A percentile compares a stretch with the other conserved stretches of the same genome.
Conservation (phyloP, 37 sponge, comb jelly and placozoan species). For the Geodia barretti region DNA sequence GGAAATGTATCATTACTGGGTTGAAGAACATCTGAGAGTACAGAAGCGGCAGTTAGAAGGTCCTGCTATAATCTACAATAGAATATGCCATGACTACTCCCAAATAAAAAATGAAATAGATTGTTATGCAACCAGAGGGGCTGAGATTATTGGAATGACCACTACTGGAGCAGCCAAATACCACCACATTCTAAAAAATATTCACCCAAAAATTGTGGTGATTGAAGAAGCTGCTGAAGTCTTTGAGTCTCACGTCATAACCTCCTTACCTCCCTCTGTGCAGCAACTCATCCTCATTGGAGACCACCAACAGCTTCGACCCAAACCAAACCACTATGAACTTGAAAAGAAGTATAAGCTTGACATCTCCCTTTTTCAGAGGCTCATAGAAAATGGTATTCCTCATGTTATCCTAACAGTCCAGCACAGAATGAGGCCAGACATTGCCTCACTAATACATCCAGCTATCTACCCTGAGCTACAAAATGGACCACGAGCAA, state of each 20-base stretch:
- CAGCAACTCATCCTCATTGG: conserved; percentile 94
- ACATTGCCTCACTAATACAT: conserved; percentile 72
- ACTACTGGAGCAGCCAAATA: conserved; percentile 95
- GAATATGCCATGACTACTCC: conserved; percentile 18
- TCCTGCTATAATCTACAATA: conserved; percentile 27
- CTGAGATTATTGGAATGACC: conserved; percentile 91
- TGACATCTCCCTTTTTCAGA: conserved; percentile 89
- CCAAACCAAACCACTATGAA: conserved; percentile 74
- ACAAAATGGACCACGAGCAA: conserved; percentile 29
- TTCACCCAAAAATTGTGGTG: conserved; percentile 86
- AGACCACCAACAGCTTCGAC: conserved; percentile 93
- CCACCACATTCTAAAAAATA: conserved; percentile 48
- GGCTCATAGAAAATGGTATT: conserved; percentile 54
- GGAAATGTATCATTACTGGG: conserved; percentile 74
- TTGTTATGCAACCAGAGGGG: conserved; percentile 27
- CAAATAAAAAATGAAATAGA: conserved; percentile 43
- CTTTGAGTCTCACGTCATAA: conserved; percentile 88
- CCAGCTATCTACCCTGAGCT: conserved; percentile 73
- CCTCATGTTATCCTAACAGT: conserved; percentile 51
- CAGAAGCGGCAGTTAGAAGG: conserved; percentile 3
- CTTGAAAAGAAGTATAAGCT: conserved; percentile 70
- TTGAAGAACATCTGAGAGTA: conserved; percentile 10
- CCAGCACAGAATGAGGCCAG: conserved; percentile 94
- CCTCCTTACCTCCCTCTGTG: conserved; percentile 78
- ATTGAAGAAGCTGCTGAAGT: conserved; percentile 98